Percentiles rank a stretch among this genome's conserved stretches.
These are phyloP conservation scores for Phoxinus phoxinus DNA, from an alignment of 2,113 vertebrate species.

Conservation along the genomic window DNA sequence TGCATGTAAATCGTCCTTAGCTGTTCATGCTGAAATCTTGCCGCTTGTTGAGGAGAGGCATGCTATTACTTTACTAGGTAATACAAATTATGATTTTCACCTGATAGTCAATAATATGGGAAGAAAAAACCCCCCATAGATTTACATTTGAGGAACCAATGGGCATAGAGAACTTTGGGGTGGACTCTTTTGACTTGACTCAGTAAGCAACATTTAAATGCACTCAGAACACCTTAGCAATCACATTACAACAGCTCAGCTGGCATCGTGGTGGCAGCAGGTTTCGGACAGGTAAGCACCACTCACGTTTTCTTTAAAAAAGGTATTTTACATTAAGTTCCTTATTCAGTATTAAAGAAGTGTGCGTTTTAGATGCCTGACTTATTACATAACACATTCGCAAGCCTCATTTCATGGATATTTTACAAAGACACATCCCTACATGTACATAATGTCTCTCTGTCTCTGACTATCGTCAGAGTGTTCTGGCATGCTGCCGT, in stretches of 20 bases:
- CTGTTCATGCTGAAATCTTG: neutral
- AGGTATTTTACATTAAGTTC: neutral
- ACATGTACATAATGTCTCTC: constrained; percentile 1
- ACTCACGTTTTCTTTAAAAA: neutral
- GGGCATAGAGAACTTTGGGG: neutral
- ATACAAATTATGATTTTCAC: neutral
- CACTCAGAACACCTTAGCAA: neutral
- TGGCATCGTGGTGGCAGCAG: neutral
- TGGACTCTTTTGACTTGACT: neutral
- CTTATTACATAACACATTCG: neutral
- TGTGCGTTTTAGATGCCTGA: neutral
- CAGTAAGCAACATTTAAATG: neutral
- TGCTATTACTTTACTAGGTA: neutral
- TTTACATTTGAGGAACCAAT: neutral
- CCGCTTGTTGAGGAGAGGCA: neutral
- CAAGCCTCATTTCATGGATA: constrained; percentile 5
- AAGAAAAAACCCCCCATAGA: neutral
- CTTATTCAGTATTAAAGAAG: neutral
- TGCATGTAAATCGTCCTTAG: neutral
- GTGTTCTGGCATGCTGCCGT: neutral
- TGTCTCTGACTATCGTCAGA: neutral
- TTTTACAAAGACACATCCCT: neutral
- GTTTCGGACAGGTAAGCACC: neutral
- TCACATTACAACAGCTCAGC: neutral
- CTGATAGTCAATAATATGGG: neutral